Evolutionary conservation across 1,140 invertebrate genomes (phyloP), one percentile per base, ranked within the genome.

Genomic region (Gryllus bimaculatus): DNA sequence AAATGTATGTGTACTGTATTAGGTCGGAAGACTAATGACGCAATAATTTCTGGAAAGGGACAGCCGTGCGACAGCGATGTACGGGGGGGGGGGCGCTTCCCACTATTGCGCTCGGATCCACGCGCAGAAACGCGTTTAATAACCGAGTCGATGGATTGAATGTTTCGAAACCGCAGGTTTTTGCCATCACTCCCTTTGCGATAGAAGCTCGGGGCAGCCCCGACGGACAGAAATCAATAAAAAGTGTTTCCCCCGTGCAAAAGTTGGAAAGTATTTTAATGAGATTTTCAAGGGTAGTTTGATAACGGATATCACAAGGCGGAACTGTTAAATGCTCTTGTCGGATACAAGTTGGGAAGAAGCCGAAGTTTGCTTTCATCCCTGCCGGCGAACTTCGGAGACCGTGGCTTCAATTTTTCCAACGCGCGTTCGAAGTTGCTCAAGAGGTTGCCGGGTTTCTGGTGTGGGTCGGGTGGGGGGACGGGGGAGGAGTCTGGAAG

Each of bases 251-350:
- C 54, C 54, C 10, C 10, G 54, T 13, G 54, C 54, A 18, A 66
- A 66, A 66, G 10, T 66, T 66, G 54, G 54, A 66, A 66, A 66
- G 54, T 66, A 66, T 66, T 66, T 66, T 66, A 66, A 66, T 66
- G 54, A 66, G 54, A 66, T 66, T 66, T 66, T 66, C 54, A 66
- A 66, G 54, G 54, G 54, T 66, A 66, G 54, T 66, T 66, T 66
- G 54, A 66, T 66, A 66, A 66, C 54, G 54, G 54, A 66, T 66
- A 66, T 66, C 54, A 66, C 54, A 66, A 18, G 18, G 54, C 54
- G 18, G 54, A 66, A 66, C 54, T 66, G 54, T 66, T 66, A 66
- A 66, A 66, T 66, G 54, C 54, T 66, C 54, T 66, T 66, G 54
- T 66, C 54, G 54, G 54, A 66, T 66, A 66, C 54, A 66, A 66